Base-by-base conservation (phyloP, 2,113 vertebrate species). In the Bostrychus sinensis region DNA sequence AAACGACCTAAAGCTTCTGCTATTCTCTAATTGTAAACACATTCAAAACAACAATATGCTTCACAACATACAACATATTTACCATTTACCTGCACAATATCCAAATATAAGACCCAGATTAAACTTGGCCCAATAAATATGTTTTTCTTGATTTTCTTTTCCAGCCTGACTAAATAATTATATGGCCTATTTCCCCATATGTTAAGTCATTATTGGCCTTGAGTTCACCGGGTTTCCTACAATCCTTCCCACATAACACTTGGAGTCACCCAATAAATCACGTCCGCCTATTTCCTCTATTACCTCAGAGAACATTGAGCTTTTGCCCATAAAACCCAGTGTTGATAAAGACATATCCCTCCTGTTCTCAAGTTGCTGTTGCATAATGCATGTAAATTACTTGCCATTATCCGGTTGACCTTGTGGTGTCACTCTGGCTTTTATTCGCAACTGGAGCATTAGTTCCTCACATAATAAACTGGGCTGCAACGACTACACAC, bases 341-440 rank as follows among this genome's bases (percentile, higher is more conserved):
- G 25, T 32, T 59, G 46, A 71, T 70, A 20, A 58, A 69, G 64
- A 69, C n/a, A 7, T n/a, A 67, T 75, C 46, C 74, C 50, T 53
- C 5, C 61, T 19, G 23, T 57, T 76, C 58, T 60, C 11, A 61
- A 20, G 17, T 60, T 54, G 25, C n/a, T 53, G 16, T 54, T 74
- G 23, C 64, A 2, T 80, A 72, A 83, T 55, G 1, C 56, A 25
- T 56, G 53, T 41, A 53, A 63, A 78, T 60, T 45, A 41, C n/a
- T 57, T 32, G 9, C 26, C 16, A 32, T 77, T 39, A 83, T 70
- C 36, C 16, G 19, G 25, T 60, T 72, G 59, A 63, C 48, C 39
- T 66, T 53, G 38, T 80, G 11, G n/a, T 75, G 41, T 45, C 53
- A 37, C 36, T 26, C 7, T 36, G 45, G 17, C 41, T 32, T 22